Evolutionary conservation across 2,888 invertebrate species (phyloP).

Genomic region (Drosophila monieri): DNA sequence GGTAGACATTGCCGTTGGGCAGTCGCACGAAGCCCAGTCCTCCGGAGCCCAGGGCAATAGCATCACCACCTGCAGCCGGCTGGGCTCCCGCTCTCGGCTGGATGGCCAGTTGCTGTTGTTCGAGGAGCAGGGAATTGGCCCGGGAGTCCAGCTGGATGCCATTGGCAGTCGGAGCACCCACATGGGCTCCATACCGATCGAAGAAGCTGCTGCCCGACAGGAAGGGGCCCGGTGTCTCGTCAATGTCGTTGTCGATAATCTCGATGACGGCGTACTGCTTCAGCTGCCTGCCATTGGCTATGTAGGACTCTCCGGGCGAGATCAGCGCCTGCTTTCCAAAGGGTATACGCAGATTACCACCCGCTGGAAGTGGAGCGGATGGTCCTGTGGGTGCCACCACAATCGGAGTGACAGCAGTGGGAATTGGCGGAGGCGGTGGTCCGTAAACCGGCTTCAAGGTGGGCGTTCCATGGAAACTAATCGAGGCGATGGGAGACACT

Average conservation of each 20-base stretch:
- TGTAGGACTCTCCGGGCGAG: slow-evolving; percentile 70
- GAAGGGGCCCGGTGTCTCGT: slow-evolving; percentile 74
- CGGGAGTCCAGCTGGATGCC: slow-evolving; percentile 67
- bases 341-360: slow-evolving; percentile 70
- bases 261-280: slow-evolving; percentile 84
- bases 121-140: slow-evolving; percentile 59
- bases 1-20: slow-evolving; percentile 82
- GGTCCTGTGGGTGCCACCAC: slow-evolving; percentile 57
- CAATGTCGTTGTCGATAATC: slow-evolving; percentile 82
- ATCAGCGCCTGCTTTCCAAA: slow-evolving; percentile 74
- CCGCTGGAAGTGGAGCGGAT: slow-evolving; percentile 37
- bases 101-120: slow-evolving; percentile 56
- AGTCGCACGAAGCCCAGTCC: slow-evolving; percentile 83
- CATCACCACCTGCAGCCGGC: slow-evolving; percentile 39
- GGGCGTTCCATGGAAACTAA: slow-evolving; percentile 54
- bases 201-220: slow-evolving; percentile 68
- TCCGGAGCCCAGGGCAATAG: slow-evolving; percentile 83
- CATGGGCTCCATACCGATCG: slow-evolving; percentile 71
- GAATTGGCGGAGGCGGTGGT: slow-evolving; percentile 15
- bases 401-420: slow-evolving; percentile 31
- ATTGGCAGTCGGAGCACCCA: slow-evolving; percentile 52
- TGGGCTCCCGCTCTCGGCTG: slow-evolving; percentile 57
- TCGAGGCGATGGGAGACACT: slow-evolving; percentile 45
- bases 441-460: slow-evolving; percentile 33
- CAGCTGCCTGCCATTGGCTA: slow-evolving; percentile 80